A percentile compares a stretch with the other conserved stretches of the same genome.
Evolutionary conservation across 2,797 vertebrate species (phyloP).

Genomic region (Poeciliopsis infans): DNA sequence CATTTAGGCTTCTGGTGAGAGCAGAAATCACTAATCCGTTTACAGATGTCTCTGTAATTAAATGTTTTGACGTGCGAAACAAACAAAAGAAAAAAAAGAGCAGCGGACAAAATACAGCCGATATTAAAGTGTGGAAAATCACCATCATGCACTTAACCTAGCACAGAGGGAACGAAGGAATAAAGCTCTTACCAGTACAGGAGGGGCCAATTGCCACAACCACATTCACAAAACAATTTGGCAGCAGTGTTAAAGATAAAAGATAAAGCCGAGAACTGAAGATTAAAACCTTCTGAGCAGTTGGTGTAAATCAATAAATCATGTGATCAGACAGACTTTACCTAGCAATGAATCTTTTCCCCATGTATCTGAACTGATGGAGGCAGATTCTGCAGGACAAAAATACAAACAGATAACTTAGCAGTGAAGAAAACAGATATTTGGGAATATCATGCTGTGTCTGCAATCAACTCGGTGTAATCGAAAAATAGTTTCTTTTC

Average conservation of each 20-base stretch:
- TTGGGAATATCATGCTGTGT: neutral
- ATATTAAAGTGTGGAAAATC: neutral
- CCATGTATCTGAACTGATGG: conserved; percentile 98
- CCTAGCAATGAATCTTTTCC: conserved; percentile 96
- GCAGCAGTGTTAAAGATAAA: conserved; percentile 70
- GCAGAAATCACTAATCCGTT: neutral
- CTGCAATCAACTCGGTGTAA: no score
- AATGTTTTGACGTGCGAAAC: neutral
- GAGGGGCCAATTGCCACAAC: conserved; percentile 51
- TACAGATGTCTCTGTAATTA: neutral
- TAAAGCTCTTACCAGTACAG: conserved; percentile 75
- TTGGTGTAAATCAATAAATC: neutral
- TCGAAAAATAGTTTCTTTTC: neutral
- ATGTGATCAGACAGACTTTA: conserved; percentile 65
- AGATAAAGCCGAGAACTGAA: conserved; percentile 78
- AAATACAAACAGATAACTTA: neutral
- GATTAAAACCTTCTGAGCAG: conserved; percentile 78
- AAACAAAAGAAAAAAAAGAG: neutral
- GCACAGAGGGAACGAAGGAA: conserved; percentile 19
- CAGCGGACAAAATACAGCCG: neutral
- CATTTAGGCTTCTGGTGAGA: neutral
- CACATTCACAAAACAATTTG: conserved; percentile 70
- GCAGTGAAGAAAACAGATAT: neutral
- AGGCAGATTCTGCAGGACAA: conserved; percentile 89
- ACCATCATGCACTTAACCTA: conserved; percentile 31